Base-by-base conservation (phyloP, 2,888 invertebrate species). In the Drosophila fulvimacula region DNA sequence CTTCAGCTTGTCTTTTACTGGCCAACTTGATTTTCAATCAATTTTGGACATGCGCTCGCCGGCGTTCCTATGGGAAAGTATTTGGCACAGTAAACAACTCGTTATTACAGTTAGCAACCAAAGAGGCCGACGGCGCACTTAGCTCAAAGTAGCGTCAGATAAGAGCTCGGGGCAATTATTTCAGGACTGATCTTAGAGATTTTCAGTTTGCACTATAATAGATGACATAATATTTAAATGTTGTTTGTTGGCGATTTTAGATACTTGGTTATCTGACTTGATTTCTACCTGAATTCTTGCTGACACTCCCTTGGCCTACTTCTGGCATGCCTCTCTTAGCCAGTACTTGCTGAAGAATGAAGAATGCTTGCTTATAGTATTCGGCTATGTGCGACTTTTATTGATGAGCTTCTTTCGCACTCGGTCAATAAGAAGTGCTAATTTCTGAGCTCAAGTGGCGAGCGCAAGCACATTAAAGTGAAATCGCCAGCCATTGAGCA, bases 11-110 rank as follows among this genome's bases (percentile, higher is more conserved):
- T 39, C 32, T 32, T 32, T 67, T 51, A 21, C 44, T 49, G 38
- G 9, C 39, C 48, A 67, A 73, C 84, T 69, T 73, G 87, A 81
- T 75, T 82, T 71, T 78, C 69, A 82, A 82, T 88, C 71, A 61
- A 72, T 88, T 86, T 81, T 69, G 56, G 59, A 53, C 52, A 55
- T 38, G 57, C 62, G 68, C 71, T 84, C 70, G 73, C 67, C 66
- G 73, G 66, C 81, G 70, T 65, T 78, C 87, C 81, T 78, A 72
- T 83, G 76, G 81, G 88, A 88, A 83, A 83, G 87, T 83, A 83
- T 83, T 83, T 83, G 83, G 88, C 83, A 88, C 88, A 82, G 74
- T 77, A 80, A 85, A 67, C 86, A 83, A 70, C 83, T 86, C 62
- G 73, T 72, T 88, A 82, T 76, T 86, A 88, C 83, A 88, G 83